Conservation (phyloP, 2,888 invertebrate genomes). For the Drosophila fungiperda region DNA sequence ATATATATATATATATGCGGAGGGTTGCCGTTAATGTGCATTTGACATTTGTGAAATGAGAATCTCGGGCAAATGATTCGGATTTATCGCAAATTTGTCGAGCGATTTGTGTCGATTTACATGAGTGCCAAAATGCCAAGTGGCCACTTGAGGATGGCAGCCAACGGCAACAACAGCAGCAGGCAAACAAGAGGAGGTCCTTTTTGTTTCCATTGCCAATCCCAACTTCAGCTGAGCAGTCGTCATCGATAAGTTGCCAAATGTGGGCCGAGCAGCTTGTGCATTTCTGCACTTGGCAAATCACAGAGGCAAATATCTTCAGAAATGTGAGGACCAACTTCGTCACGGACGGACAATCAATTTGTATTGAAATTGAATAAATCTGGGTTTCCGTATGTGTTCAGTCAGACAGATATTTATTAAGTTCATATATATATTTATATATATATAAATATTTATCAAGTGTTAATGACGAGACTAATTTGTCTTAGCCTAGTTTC, state of each 20-base stretch:
- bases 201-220: neutral
- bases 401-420: neutral
- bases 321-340: slow-evolving; percentile 8
- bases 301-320: slow-evolving; percentile 1
- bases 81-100: slow-evolving; percentile 78
- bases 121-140: slow-evolving; percentile 79
- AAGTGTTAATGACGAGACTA: too few species aligned
- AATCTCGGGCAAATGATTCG: slow-evolving; percentile 78
- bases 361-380: slow-evolving; percentile 5
- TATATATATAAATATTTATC: neutral
- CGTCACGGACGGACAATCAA: slow-evolving; percentile 4
- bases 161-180: slow-evolving; percentile 26
- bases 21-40: slow-evolving; percentile 74
- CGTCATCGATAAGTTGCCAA: slow-evolving; percentile 21
- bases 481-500: neutral
- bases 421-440: neutral
- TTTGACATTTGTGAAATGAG: slow-evolving; percentile 79
- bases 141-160: slow-evolving; percentile 71
- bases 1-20: slow-evolving; percentile 11
- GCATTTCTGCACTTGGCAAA: slow-evolving; percentile 17
- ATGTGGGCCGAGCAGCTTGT: slow-evolving; percentile 21
- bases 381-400: slow-evolving; percentile 7
- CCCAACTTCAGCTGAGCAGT: slow-evolving; percentile 40
- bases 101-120: slow-evolving; percentile 78
- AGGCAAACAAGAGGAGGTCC: slow-evolving; percentile 27